phyloP scores from a whole-genome alignment of 2,888 invertebrate genomes.

The Polydrusus tereticollis region DNA sequence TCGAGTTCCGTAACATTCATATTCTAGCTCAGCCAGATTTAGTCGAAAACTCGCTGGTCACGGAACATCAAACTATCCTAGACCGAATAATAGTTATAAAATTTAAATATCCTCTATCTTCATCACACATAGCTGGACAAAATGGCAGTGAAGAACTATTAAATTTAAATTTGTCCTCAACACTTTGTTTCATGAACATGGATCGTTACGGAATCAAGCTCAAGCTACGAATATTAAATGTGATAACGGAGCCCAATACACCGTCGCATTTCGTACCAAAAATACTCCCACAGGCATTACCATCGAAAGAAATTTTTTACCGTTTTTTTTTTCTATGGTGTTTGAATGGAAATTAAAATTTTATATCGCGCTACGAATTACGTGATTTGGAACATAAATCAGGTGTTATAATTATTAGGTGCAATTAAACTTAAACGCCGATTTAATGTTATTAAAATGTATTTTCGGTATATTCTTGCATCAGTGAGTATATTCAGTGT shows the following conservation, averaged over 20 bases:
- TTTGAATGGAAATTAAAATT: slow-evolving; percentile 7
- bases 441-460: too few species aligned
- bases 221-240: slow-evolving; percentile 34
- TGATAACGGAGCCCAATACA: slow-evolving; percentile 30
- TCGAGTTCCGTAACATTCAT: slow-evolving; percentile 10
- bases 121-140: slow-evolving; percentile 29
- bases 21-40: neutral
- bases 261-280: slow-evolving; percentile 17
- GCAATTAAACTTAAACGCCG: too few species aligned
- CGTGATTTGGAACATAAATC: slow-evolving; percentile 2
- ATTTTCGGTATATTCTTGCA: too few species aligned
- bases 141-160: slow-evolving; percentile 9
- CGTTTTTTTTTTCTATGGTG: slow-evolving; percentile 2
- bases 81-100: slow-evolving; percentile 22
- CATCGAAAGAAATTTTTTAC: slow-evolving; percentile 27
- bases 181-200: slow-evolving; percentile 9
- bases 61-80: slow-evolving; percentile 4
- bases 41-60: neutral
- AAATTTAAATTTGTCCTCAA: slow-evolving; percentile 15
- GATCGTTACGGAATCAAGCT: slow-evolving; percentile 29
- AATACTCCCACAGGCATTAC: slow-evolving; percentile 16
- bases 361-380: slow-evolving; percentile 5
- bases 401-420: too few species aligned
- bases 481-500: too few species aligned
- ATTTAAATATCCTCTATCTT: slow-evolving; percentile 27